These are phyloP conservation scores for Hypocryptadius cinnamomeus DNA, from an alignment of 2,113 vertebrate species.

Conservation along the genomic window DNA sequence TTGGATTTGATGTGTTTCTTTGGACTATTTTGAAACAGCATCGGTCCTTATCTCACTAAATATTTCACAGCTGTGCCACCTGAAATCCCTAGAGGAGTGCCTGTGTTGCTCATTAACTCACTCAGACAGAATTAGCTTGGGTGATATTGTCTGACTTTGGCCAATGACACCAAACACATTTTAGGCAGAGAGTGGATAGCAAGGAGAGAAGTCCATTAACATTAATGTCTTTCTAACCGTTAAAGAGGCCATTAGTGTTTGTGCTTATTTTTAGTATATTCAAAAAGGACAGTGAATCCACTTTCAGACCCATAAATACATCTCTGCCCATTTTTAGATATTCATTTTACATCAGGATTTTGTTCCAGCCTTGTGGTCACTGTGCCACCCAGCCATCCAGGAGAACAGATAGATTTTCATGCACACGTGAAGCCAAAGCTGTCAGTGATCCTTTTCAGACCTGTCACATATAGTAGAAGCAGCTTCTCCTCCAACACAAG, in stretches of 20 bases:
- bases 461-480: background rate
- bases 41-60: background rate
- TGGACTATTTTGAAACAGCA: background rate
- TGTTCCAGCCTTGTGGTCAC: background rate
- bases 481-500: background rate
- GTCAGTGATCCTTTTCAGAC: background rate
- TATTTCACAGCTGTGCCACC: background rate
- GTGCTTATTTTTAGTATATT: background rate
- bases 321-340: background rate
- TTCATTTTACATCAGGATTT: background rate
- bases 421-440: background rate
- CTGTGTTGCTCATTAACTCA: background rate
- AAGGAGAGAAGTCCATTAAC: background rate
- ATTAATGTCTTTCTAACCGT: background rate
- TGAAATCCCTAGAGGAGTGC: background rate
- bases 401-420: background rate
- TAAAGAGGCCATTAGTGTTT: background rate
- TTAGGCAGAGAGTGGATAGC: background rate
- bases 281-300: background rate
- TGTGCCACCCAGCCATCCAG: background rate
- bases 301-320: background rate
- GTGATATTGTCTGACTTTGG: background rate
- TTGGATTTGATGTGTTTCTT: background rate
- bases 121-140: background rate
- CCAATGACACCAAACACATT: background rate